Conservation (phyloP, 1,140 invertebrate genomes). For the Cecropterus lyciades region DNA sequence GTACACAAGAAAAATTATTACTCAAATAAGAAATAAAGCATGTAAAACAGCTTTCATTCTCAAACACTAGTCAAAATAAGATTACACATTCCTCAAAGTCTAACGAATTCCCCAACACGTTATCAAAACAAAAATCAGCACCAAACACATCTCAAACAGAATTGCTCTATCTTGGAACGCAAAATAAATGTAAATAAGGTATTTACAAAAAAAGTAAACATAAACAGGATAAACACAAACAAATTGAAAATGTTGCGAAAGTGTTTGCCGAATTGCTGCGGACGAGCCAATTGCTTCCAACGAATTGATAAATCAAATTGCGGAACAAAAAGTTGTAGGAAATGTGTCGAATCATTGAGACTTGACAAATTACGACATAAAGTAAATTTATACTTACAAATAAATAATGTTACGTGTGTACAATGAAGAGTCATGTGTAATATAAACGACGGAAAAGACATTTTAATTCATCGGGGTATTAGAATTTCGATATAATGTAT, state of each 20-base stretch:
- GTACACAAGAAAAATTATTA: no score
- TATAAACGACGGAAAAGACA: no score
- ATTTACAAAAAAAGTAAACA: not conserved
- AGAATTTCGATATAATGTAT: no score
- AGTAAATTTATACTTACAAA: no score
- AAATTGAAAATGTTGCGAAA: slow-evolving; percentile 23
- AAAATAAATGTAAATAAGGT: slow-evolving; percentile 21
- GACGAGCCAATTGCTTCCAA: slow-evolving; percentile 12
- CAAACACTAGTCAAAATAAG: not conserved
- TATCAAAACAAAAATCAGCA: slow-evolving; percentile 31
- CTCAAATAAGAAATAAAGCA: no score
- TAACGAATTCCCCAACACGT: slow-evolving; percentile 5
- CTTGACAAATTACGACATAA: no score
- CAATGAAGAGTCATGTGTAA: no score
- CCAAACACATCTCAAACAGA: slow-evolving; percentile 20
- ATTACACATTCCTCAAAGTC: not conserved
- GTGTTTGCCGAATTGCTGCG: slow-evolving; percentile 19
- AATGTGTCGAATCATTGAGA: slow-evolving; percentile 11
- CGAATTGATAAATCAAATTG: slow-evolving; percentile 24
- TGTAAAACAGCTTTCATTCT: no score
- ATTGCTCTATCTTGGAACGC: slow-evolving; percentile 14
- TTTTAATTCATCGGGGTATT: no score
- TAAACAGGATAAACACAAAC: slow-evolving; percentile 20
- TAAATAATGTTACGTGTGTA: no score
- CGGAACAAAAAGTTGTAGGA: slow-evolving; percentile 3